Evolutionary conservation across 2,113 vertebrate genomes (phyloP), one percentile per base, ranked within the genome.

Genomic region (Platichthys flesus): DNA sequence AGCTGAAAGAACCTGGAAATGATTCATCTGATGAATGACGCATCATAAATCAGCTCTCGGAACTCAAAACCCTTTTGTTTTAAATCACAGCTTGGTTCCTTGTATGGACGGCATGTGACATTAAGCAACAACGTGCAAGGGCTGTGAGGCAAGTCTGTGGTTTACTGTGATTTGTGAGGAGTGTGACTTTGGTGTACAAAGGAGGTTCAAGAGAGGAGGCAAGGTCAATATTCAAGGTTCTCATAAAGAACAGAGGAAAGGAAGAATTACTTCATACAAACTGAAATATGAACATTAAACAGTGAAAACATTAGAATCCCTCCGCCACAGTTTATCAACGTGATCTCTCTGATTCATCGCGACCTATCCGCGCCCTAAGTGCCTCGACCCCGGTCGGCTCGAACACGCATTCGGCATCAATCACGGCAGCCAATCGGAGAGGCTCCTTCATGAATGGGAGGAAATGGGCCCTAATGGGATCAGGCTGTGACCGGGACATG

Each of bases 391-490:
- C 21, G 13, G 52, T 28, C 56, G 55, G 71, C 67, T 40, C 54
- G 56, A 72, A 71, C 67, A 58, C 40, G 55, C 89, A 88, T 89
- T 86, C 61, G 16, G 79, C 71, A 88, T 85, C 86, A 88, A 90
- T 93, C 85, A 90, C 26, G 45, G 68, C 85, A 76, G 74, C 88
- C 91, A 93, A 93, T 94, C 92, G 92, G 75, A 79, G 81, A 35
- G 83, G 62, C 62, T 69, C 51, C 51, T 49, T 15, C 45, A 5
- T 89, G 90, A 93, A 86, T 85, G 85, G 86, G 76, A 84, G 92
- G 94, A 94, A 94, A 93, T 88, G 83, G 82, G 78, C 28, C 21
- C 71, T 94, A 94, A 94, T 93, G 84, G 83, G 78, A 92, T 82
- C 92, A 90, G 90, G 89, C 88, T 93, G 93, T 87, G 89, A 85